Percentiles rank a stretch among this genome's conserved stretches.
Evolutionary conservation across 2,113 vertebrate genomes (phyloP).

Genomic region (Oreochromis spilurus): DNA sequence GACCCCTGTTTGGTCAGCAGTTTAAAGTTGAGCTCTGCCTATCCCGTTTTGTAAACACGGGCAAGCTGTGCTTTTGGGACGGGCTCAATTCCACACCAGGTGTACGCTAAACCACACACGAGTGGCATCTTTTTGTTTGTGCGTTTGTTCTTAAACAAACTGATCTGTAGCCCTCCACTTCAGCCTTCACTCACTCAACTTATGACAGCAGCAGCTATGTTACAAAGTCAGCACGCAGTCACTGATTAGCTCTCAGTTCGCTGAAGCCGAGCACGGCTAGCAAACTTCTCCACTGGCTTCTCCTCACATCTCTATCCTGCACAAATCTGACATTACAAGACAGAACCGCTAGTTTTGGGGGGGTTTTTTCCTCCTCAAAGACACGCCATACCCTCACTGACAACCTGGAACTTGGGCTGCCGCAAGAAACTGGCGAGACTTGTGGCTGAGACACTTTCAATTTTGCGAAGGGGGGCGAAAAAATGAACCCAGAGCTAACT

Average conservation of each 20-base stretch:
- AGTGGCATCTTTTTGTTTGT: background rate
- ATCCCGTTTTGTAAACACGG: slow-evolving; percentile 4
- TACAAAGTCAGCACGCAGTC: background rate
- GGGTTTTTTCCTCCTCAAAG: background rate
- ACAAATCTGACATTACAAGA: background rate
- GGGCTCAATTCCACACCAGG: background rate
- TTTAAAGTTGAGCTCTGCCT: background rate
- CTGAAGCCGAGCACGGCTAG: background rate
- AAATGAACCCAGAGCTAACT: slow-evolving; percentile 36
- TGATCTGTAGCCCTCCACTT: background rate
- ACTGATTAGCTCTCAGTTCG: background rate
- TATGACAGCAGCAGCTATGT: slow-evolving; percentile 19
- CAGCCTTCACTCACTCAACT: background rate
- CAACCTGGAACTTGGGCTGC: slow-evolving; percentile 36
- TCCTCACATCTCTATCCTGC: background rate
- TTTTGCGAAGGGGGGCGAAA: background rate
- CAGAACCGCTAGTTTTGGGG: background rate
- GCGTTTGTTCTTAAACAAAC: background rate
- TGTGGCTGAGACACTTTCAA: slow-evolving; percentile 47
- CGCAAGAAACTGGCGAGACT: slow-evolving; percentile 34
- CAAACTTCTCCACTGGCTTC: slow-evolving; percentile 16
- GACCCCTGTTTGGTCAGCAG: background rate
- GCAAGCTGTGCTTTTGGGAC: background rate
- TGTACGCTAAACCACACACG: background rate
- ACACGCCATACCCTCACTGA: background rate